phyloP scores from a whole-genome alignment of 1,140 invertebrate genomes.

The Xylocopa sonorina region DNA sequence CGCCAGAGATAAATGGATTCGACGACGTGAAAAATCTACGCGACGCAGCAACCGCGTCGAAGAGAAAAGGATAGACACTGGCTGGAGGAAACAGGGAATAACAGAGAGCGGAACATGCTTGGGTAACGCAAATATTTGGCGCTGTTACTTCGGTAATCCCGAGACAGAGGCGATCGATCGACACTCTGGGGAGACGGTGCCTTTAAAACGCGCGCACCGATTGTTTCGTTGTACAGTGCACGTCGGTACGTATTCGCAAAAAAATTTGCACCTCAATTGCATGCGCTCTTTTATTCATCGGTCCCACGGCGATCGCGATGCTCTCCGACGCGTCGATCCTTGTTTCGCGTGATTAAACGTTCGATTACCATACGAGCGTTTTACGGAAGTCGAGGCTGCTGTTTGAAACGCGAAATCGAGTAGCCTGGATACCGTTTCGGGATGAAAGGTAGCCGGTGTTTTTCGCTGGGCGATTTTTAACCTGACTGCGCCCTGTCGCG shows the following conservation, averaged over 20 bases:
- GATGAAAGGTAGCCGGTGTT: background rate
- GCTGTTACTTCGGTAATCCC: slow-evolving; percentile 36
- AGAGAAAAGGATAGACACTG: background rate
- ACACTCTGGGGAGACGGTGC: background rate
- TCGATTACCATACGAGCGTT: background rate
- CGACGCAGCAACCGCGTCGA: accelerated
- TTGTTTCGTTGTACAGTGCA: slow-evolving; percentile 19
- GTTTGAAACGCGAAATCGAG: slow-evolving; percentile 1
- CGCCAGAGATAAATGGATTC: slow-evolving; percentile 32
- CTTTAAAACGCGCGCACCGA: background rate
- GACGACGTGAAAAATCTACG: slow-evolving; percentile 36
- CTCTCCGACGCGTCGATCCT: background rate
- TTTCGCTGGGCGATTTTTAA: background rate
- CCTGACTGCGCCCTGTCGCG: slow-evolving; percentile 32
- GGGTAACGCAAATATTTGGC: slow-evolving; percentile 43
- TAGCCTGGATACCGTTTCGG: background rate
- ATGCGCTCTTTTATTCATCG: slow-evolving; percentile 63
- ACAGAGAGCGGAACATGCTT: slow-evolving; percentile 39
- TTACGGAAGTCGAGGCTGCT: background rate
- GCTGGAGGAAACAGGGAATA: background rate
- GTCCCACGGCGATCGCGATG: background rate
- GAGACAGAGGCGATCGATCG: slow-evolving; percentile 20
- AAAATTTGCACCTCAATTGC: slow-evolving; percentile 65
- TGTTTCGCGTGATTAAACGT: slow-evolving; percentile 27
- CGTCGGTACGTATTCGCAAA: slow-evolving; percentile 29